These are phyloP conservation scores for Opisthograptis luteolata DNA, from an alignment of 2,888 invertebrate genomes.

Conservation along the genomic window DNA sequence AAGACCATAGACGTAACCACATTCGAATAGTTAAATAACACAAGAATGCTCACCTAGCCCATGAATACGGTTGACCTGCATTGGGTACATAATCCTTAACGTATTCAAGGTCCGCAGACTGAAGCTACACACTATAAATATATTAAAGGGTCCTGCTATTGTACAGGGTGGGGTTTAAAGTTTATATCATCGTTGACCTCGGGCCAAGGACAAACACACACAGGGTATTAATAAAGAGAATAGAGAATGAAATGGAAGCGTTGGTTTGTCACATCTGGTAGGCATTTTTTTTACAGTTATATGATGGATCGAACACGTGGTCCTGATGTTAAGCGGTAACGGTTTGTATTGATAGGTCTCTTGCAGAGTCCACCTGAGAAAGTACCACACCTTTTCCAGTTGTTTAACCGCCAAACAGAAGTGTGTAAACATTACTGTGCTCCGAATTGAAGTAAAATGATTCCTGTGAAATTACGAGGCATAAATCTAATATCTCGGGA, in stretches of 20 bases:
- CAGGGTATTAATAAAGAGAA: conserved; percentile 24
- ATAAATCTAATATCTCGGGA: too few species aligned
- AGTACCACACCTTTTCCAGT: too few species aligned
- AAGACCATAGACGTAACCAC: neutral
- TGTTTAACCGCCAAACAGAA: too few species aligned
- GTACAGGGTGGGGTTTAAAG: conserved; percentile 37
- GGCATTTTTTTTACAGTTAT: too few species aligned
- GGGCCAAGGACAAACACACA: conserved; percentile 44
- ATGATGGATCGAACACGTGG: too few species aligned
- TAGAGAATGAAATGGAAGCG: conserved; percentile 5
- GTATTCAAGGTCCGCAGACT: conserved; percentile 50
- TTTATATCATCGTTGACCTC: conserved; percentile 43
- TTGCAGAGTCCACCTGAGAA: too few species aligned
- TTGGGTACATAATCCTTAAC: conserved; percentile 45
- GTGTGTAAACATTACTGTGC: too few species aligned
- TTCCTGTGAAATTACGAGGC: too few species aligned
- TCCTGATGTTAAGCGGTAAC: too few species aligned
- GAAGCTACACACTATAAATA: conserved; percentile 40
- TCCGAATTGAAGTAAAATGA: too few species aligned
- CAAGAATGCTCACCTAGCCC: conserved; percentile 52
- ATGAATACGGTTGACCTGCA: conserved; percentile 62
- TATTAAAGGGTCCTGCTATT: conserved; percentile 34
- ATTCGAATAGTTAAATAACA: conserved; percentile 55
- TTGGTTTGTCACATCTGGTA: too few species aligned
- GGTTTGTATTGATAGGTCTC: neutral